Percentiles rank a stretch among this genome's conserved stretches.
Conservation (phyloP, 2,113 vertebrate genomes). For the Poeciliopsis prolifica region DNA sequence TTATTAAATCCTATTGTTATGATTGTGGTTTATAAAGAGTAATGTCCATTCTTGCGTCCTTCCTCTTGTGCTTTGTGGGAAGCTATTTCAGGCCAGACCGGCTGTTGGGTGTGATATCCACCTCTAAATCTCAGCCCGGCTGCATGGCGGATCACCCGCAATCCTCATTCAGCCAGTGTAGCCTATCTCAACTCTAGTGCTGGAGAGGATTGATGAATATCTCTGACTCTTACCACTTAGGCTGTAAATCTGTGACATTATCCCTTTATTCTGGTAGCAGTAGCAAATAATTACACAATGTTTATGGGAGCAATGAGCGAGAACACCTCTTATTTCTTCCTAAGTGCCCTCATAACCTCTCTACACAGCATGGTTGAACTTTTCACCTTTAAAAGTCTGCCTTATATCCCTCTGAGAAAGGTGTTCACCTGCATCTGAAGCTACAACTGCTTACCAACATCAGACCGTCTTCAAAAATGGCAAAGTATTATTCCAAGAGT, state of each 20-base stretch:
- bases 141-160: conserved; percentile 63
- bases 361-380: conserved; percentile 41
- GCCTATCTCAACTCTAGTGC: conserved; percentile 55
- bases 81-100: conserved; percentile 15
- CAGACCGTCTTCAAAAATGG: conserved; percentile 46
- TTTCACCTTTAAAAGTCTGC: conserved; percentile 19
- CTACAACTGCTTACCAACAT: conserved; percentile 29
- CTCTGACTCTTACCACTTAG: conserved; percentile 62
- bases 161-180: conserved; percentile 62
- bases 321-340: conserved; percentile 66
- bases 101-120: conserved; percentile 33
- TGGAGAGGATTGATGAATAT: conserved; percentile 68
- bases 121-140: conserved; percentile 50
- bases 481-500: conserved; percentile 62
- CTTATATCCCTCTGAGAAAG: conserved; percentile 15
- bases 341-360: conserved; percentile 43
- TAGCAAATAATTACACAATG: conserved; percentile 74
- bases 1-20: conserved; percentile 73
- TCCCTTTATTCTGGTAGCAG: conserved; percentile 50
- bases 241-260: conserved; percentile 78
- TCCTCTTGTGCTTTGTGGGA: conserved; percentile 18
- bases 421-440: conserved; percentile 11
- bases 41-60: conserved; percentile 60
- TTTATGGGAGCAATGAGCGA: conserved; percentile 70
- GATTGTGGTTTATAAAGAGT: conserved; percentile 49